Evolutionary conservation across 2,888 invertebrate species (phyloP).

Genomic region (Drosophila meridiana): DNA sequence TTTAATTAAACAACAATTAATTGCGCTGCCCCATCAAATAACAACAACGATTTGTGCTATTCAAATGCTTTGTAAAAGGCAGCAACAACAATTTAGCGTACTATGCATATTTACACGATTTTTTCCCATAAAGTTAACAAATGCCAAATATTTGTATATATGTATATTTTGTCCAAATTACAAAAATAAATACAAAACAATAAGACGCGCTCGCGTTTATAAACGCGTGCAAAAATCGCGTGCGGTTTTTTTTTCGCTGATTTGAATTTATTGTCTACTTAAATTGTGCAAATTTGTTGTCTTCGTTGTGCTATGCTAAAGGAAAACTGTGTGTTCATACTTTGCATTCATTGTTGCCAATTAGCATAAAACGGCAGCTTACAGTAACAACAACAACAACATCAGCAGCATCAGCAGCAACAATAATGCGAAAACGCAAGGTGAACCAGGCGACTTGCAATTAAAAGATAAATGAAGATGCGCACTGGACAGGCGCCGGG

Average conservation of each 20-base stretch:
- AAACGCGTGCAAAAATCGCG: slow-evolving; percentile 45
- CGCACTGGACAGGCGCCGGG: slow-evolving; percentile 39
- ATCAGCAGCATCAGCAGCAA: slow-evolving; percentile 9
- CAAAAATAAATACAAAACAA: slow-evolving; percentile 5
- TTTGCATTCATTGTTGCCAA: slow-evolving; percentile 67
- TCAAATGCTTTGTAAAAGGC: neutral
- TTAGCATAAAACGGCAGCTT: slow-evolving; percentile 67
- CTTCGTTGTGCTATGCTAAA: slow-evolving; percentile 29
- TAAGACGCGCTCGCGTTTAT: slow-evolving; percentile 25
- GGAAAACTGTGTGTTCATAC: slow-evolving; percentile 58
- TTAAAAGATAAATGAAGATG: slow-evolving; percentile 64
- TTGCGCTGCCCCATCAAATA: slow-evolving; percentile 23
- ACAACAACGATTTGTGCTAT: slow-evolving; percentile 4
- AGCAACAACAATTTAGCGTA: slow-evolving; percentile 27
- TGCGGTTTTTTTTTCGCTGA: slow-evolving; percentile 27
- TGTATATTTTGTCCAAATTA: slow-evolving; percentile 16
- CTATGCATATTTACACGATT: slow-evolving; percentile 71
- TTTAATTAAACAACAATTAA: slow-evolving; percentile 68
- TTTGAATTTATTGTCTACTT: slow-evolving; percentile 66
- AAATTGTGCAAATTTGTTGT: slow-evolving; percentile 63
- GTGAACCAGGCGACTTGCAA: slow-evolving; percentile 53
- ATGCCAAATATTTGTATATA: slow-evolving; percentile 18
- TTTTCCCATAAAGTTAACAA: slow-evolving; percentile 63
- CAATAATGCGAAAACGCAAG: slow-evolving; percentile 37
- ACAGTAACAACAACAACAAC: slow-evolving; percentile 20